A percentile compares a stretch with the other conserved stretches of the same genome.
phyloP scores from a whole-genome alignment of 2,888 invertebrate species.

The Thera britannica region DNA sequence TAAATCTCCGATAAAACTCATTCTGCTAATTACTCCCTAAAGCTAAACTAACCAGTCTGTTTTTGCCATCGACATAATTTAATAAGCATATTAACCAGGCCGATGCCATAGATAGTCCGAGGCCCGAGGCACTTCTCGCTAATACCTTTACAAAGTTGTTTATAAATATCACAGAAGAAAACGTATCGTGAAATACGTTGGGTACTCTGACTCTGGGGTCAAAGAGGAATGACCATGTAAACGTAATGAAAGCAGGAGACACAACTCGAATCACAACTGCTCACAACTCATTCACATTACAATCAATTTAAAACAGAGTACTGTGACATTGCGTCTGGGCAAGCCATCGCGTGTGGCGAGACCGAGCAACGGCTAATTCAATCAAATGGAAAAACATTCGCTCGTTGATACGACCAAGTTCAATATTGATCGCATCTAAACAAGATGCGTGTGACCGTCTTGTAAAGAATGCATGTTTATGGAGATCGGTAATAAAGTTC shows the following conservation, averaged over 20 bases:
- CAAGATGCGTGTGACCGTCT: constrained; percentile 52
- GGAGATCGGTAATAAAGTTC: constrained; percentile 55
- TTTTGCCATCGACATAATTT: constrained; percentile 83
- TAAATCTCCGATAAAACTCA: constrained; percentile 79
- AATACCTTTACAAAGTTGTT: constrained; percentile 71
- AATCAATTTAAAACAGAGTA: constrained; percentile 78
- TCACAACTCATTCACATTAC: constrained; percentile 76
- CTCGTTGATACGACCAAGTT: constrained; percentile 56
- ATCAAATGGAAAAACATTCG: constrained; percentile 64
- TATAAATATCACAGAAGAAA: constrained; percentile 58
- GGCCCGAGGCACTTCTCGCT: constrained; percentile 71
- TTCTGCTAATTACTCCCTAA: constrained; percentile 84
- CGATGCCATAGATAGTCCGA: constrained; percentile 77
- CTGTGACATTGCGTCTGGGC: constrained; percentile 72
- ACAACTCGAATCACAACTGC: constrained; percentile 77
- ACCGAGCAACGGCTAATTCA: constrained; percentile 64
- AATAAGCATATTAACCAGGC: constrained; percentile 81
- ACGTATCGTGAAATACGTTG: constrained; percentile 54
- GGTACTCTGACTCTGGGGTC: constrained; percentile 63
- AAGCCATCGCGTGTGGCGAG: constrained; percentile 73
- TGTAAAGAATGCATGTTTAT: constrained; percentile 57
- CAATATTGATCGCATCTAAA: constrained; percentile 65
- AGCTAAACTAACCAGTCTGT: constrained; percentile 76
- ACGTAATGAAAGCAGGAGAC: constrained; percentile 73
- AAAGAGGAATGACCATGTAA: constrained; percentile 82